Percentiles rank a stretch among this genome's conserved stretches.
phyloP scores from a whole-genome alignment of 1,140 invertebrate species.

The Drosophila lacertosa region DNA sequence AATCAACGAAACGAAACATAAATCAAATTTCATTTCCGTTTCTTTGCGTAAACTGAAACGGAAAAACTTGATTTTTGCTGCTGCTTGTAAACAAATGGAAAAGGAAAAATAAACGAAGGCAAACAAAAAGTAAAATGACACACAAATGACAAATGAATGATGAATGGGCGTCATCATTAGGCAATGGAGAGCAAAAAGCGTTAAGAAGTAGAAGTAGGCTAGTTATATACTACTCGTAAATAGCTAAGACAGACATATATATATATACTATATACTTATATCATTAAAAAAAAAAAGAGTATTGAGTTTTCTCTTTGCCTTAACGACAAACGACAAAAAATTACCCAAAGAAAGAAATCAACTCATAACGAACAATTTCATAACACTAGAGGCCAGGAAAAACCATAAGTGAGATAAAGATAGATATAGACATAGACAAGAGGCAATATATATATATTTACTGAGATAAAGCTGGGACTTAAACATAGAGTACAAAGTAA shows the following conservation, averaged over 20 bases:
- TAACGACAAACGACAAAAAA: not conserved
- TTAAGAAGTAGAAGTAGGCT: conserved; percentile 15
- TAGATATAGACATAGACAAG: conserved; percentile 42
- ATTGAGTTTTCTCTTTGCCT: not conserved
- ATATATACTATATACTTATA: conserved; percentile 15
- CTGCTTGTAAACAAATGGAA: conserved; percentile 24
- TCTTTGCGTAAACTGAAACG: conserved; percentile 10
- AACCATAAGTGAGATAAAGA: conserved; percentile 19
- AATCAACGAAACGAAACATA: conserved; percentile 26
- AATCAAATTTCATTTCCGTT: conserved; percentile 31
- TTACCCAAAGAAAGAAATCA: conserved; percentile 12
- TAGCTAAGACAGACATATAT: conserved; percentile 11
- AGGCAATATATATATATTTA: conserved; percentile 25
- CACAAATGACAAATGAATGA: conserved; percentile 41
- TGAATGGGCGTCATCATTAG: conserved; percentile 44
- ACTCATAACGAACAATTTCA: conserved; percentile 13
- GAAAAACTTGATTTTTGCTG: conserved; percentile 26
- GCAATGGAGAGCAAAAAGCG: conserved; percentile 31
- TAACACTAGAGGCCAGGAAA: conserved; percentile 21
- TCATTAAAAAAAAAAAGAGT: conserved; percentile 26
- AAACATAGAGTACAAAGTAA: conserved; percentile 23
- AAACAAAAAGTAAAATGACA: conserved; percentile 11
- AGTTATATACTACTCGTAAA: conserved; percentile 21
- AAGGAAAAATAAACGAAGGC: not conserved
- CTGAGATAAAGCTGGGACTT: conserved; percentile 26